Evolutionary conservation across 2,888 invertebrate species (phyloP).

Genomic region (Tortrix viridana): DNA sequence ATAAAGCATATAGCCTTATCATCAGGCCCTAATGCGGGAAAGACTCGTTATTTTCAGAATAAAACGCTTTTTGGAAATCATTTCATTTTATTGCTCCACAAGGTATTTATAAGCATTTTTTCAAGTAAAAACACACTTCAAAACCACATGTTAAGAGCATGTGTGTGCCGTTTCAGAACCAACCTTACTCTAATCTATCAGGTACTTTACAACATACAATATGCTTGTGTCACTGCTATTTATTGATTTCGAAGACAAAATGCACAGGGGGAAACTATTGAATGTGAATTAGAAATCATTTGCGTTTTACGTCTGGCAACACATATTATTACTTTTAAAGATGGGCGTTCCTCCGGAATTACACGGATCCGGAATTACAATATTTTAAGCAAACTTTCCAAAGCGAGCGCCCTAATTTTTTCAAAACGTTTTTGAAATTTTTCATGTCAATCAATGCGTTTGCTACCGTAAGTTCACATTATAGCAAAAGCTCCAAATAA

Average conservation of each 20-base stretch:
- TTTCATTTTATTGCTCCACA: constrained; percentile 76
- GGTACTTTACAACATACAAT: constrained; percentile 70
- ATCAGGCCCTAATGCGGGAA: no score
- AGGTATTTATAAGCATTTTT: constrained; percentile 69
- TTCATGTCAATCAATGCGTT: no score
- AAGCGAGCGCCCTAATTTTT: no score
- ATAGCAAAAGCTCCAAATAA: no score
- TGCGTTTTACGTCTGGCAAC: constrained; percentile 1
- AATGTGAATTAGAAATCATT: constrained; percentile 13
- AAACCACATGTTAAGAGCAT: constrained; percentile 61
- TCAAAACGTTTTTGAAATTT: no score
- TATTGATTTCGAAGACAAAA: background rate
- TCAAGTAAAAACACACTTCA: constrained; percentile 66
- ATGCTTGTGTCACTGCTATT: constrained; percentile 47
- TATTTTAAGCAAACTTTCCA: no score
- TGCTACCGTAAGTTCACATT: no score
- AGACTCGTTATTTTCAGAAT: constrained; percentile 42
- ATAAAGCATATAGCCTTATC: no score
- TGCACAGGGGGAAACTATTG: constrained; percentile 13
- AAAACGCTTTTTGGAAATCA: constrained; percentile 65
- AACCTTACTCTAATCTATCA: constrained; percentile 68
- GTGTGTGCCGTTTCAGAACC: constrained; percentile 71
- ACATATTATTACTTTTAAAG: background rate
- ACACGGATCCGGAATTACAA: no score
- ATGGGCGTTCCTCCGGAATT: background rate